Base-by-base conservation (phyloP, 2,797 vertebrate species). In the Agapornis canus region DNA sequence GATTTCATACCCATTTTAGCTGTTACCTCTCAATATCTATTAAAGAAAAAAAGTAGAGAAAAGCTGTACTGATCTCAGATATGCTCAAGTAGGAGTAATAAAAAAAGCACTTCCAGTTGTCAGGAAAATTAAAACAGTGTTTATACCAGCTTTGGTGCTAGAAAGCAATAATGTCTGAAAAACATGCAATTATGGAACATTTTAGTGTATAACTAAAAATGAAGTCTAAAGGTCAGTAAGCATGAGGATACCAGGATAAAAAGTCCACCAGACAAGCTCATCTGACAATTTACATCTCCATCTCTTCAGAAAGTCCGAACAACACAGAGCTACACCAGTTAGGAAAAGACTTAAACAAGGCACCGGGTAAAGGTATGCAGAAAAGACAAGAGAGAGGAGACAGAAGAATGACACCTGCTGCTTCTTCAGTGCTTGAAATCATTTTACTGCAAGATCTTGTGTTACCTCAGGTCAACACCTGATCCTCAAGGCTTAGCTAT, bases 51-150 rank as follows among this genome's bases (percentile, higher is more conserved):
- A 76, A 8, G 5, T 9, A 5, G 13, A 69, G n/a, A 57, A 83
- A 81, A 81, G 15, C 12, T 76, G 18, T 21, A 63, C 15, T 56
- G 20, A 90, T 63, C 35, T 63, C 54, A 80, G 40, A 82, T 86
- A 35, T 64, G 14, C 68, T 94, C 49, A 77, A 93, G 31, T 5
- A 77, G 21, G 32, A 72, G 14, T 25, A 43, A 81, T 23, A 40
- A 73, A 66, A 82, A 91, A 92, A 72, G 6, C 11, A 86, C 73
- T 75, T 86, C 35, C 32, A 85, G 37, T 65, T 86, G 32, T 49
- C 70, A 95, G 27, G 82, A 95, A 92, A 59, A 85, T 45, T 93
- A 95, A 92, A 92, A 43, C 37, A 89, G 22, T 63, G 47, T 66
- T 95, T 72, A 72, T 75, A 92, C 21, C 65, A 63, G 43, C 17